Conservation (phyloP, 37 sponge, comb jelly and placozoan species). For the Tethya wilhelma region DNA sequence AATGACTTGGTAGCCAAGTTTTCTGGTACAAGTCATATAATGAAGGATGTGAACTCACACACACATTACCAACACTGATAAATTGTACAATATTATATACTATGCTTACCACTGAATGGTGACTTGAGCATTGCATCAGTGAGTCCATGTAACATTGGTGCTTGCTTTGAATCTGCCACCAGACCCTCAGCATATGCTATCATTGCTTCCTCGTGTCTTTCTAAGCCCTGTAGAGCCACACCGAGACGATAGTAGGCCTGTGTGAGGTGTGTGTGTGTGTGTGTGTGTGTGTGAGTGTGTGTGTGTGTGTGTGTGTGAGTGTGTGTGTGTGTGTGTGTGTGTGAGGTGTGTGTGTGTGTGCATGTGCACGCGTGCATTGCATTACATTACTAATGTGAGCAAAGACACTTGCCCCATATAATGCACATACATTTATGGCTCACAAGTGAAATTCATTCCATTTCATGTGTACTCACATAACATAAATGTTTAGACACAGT, state of each 20-base stretch:
- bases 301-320: background rate
- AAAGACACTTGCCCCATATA: too few species aligned
- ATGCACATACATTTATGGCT: too few species aligned
- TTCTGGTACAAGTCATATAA: background rate
- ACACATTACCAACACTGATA: background rate
- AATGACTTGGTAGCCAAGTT: background rate
- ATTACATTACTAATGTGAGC: too few species aligned
- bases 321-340: too few species aligned
- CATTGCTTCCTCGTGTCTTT: constrained; percentile 74
- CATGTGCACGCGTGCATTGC: too few species aligned
- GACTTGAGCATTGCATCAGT: constrained; percentile 80
- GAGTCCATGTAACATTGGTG: constrained; percentile 68
- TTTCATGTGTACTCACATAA: too few species aligned
- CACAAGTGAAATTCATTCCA: too few species aligned
- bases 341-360: too few species aligned
- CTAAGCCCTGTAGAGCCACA: constrained; percentile 78
- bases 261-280: background rate
- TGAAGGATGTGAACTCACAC: background rate
- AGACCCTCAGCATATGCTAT: constrained; percentile 87
- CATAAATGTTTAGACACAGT: too few species aligned
- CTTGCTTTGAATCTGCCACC: constrained; percentile 76
- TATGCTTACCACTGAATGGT: constrained; percentile 75
- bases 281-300: background rate
- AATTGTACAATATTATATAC: background rate
- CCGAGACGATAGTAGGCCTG: constrained; percentile 93